Conservation (phyloP, 2,113 vertebrate genomes). For the Catharus fuscescens region DNA sequence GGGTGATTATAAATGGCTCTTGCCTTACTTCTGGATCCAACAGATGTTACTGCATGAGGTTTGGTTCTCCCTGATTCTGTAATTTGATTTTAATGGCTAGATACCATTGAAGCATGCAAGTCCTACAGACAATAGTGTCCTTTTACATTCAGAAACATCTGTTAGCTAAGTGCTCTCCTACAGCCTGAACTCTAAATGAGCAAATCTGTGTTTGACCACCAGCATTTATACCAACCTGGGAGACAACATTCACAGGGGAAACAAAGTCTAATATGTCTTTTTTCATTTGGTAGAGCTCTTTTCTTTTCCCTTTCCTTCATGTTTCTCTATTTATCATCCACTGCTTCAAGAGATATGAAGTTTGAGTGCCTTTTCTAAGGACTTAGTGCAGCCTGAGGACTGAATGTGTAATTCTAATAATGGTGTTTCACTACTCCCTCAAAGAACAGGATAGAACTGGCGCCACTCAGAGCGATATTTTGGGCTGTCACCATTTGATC, state of each 20-base stretch:
- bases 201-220: not conserved
- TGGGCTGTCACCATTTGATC: not conserved
- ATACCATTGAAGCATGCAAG: not conserved
- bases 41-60: not conserved
- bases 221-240: not conserved
- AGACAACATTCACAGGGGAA: not conserved
- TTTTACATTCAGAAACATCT: slow-evolving; percentile 44
- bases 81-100: slow-evolving; percentile 57
- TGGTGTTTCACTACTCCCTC: not conserved
- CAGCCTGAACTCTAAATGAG: slow-evolving; percentile 1
- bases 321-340: not conserved
- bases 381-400: not conserved
- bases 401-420: not conserved
- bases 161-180: not conserved
- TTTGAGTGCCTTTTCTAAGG: not conserved
- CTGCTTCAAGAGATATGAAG: not conserved
- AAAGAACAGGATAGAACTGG: not conserved
- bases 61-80: slow-evolving; percentile 24
- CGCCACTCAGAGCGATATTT: not conserved
- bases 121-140: not conserved
- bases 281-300: not conserved
- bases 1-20: slow-evolving; percentile 6
- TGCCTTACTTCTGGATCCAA: slow-evolving; percentile 1
- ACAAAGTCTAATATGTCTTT: not conserved
- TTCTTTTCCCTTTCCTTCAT: not conserved